A percentile compares a stretch with the other conserved stretches of the same genome.
Evolutionary conservation across 2,888 invertebrate genomes (phyloP).

Genomic region (Caenorhabditis macrosperma): DNA sequence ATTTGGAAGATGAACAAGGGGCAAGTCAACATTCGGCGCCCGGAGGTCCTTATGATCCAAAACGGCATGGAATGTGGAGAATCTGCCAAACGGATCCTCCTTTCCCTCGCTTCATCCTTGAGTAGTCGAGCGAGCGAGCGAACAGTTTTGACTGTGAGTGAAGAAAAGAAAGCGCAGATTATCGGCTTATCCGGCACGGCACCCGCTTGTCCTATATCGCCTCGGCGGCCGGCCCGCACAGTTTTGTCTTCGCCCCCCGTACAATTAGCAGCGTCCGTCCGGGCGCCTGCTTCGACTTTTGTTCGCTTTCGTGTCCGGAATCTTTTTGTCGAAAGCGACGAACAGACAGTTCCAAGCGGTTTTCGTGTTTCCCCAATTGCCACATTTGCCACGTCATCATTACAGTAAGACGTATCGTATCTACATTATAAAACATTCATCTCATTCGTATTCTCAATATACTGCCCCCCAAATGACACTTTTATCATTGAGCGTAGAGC

Average conservation of each 20-base stretch:
- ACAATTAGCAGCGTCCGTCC: conserved; percentile 42
- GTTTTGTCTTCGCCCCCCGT: conserved; percentile 43
- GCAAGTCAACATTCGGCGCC: not conserved
- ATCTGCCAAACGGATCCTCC: conserved; percentile 37
- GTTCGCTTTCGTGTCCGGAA: conserved; percentile 8
- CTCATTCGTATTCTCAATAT: too few relatives aligned
- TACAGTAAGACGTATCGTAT: too few relatives aligned
- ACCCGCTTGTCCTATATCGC: conserved; percentile 55
- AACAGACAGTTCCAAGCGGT: too few relatives aligned
- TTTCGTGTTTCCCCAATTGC: not conserved
- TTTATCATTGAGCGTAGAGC: too few relatives aligned
- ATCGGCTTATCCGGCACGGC: conserved; percentile 59
- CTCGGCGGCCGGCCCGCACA: not conserved
- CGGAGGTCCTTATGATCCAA: conserved; percentile 44
- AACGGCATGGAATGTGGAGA: not conserved
- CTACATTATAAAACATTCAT: too few relatives aligned
- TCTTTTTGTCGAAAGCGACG: not conserved
- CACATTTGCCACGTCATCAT: not conserved
- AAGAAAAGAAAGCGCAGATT: conserved; percentile 48
- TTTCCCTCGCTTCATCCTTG: conserved; percentile 18
- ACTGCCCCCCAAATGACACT: too few relatives aligned
- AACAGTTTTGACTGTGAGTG: conserved; percentile 3
- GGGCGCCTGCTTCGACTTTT: not conserved
- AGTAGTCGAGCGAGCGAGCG: conserved; percentile 18
- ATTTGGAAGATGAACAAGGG: conserved; percentile 37